Percentiles rank a stretch among this genome's conserved stretches.
Evolutionary conservation across 2,888 invertebrate species (phyloP).

Genomic region (Spodoptera picta): DNA sequence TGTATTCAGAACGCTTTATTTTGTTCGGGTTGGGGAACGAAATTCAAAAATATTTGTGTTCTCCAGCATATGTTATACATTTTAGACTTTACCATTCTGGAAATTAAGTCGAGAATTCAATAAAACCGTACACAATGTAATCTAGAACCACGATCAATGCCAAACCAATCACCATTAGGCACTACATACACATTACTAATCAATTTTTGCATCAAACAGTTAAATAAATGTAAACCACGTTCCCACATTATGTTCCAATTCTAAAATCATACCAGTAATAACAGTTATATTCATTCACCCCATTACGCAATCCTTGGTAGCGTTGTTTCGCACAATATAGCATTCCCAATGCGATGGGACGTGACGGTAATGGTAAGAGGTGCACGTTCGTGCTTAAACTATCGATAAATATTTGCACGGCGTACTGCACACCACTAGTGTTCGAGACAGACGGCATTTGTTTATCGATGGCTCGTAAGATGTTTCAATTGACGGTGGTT

Average conservation of each 20-base stretch:
- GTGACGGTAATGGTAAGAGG: slow-evolving; percentile 44
- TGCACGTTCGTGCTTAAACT: slow-evolving; percentile 44
- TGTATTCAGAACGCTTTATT: too few species aligned
- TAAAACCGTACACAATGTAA: too few species aligned
- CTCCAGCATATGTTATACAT: too few species aligned
- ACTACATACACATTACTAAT: too few species aligned
- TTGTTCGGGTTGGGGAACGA: too few species aligned
- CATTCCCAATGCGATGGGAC: slow-evolving; percentile 41
- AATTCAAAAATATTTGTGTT: too few species aligned
- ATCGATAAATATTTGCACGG: slow-evolving; percentile 52
- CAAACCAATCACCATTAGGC: too few species aligned
- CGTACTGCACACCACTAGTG: slow-evolving; percentile 29
- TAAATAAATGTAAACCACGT: not conserved
- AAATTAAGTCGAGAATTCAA: too few species aligned
- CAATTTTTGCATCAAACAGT: too few species aligned
- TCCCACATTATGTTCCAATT: not conserved
- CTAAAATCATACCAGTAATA: slow-evolving; percentile 5
- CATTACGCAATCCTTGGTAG: slow-evolving; percentile 23
- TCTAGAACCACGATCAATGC: too few species aligned
- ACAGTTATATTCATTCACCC: slow-evolving; percentile 19
- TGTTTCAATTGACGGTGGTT: not conserved
- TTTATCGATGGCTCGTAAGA: slow-evolving; percentile 12
- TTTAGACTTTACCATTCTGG: too few species aligned
- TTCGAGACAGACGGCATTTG: slow-evolving; percentile 14
- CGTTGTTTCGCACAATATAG: slow-evolving; percentile 44